Base-by-base conservation (phyloP, 2,113 vertebrate species). In the Peromyscus maniculatus region DNA sequence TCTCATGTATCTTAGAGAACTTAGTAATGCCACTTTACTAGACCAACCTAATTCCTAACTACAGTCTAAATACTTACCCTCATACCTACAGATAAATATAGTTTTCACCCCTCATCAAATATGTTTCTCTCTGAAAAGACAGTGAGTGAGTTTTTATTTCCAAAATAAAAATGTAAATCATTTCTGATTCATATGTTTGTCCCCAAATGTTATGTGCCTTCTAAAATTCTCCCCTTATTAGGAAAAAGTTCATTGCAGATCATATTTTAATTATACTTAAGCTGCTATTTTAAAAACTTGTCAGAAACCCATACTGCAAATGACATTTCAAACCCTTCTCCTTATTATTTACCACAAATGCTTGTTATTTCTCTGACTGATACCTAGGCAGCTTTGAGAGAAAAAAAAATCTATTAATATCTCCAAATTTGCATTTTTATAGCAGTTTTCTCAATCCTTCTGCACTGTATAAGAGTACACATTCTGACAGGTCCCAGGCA, bases 401-500 rank as follows among this genome's bases (percentile, higher is more conserved):
- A 97, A 79, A 43, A 43, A 43, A 43, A 43, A 96, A 95, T 95
- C 86, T 86, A 24, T 69, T 93, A 93, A 96, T 86, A 11, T 19
- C 28, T 31, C 36, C 22, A 67, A 55, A 93, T 96, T 93, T 95
- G 69, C 91, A 95, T 96, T 96, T 97, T 96, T 92, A 95, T 94
- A 93, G 78, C 24, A 96, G 83, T 91, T 98, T 96, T 80, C 74
- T 96, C 59, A 96, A 21, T 95, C 95, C 94, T 93, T 97, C 64
- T 80, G 46, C 52, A 77, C 26, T 82, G 91, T 78, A 24, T 57
- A 84, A 84, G 2, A 72, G n/a, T 74, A 92, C 59, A 96, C n/a
- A 39, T 92, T 67, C n/a, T 93, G 91, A 96, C 39, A 97, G 64
- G 72, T 94, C 91, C 9, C 59, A 72, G 78, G 67, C 2, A 94